Base-by-base conservation (phyloP, 2,113 vertebrate genomes). In the Tyto alba region DNA sequence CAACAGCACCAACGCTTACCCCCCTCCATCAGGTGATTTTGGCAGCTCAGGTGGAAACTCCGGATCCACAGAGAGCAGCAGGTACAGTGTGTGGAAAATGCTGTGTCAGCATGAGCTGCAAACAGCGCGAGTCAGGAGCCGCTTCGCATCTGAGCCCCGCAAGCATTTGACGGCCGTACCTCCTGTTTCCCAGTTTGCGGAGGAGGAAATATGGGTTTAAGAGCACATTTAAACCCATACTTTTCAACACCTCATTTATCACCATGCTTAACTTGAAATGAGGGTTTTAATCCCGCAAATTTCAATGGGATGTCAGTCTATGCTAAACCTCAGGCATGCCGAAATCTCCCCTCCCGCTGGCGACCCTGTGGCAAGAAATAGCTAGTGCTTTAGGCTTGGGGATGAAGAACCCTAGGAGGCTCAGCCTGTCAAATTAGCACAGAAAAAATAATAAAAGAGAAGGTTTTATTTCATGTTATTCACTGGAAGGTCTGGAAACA, bases 1-100 rank as follows among this genome's bases (percentile, higher is more conserved):
- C 0, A 5, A 50, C 2, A 2, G 67, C 34, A n/a, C 14, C 13
- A 6, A 8, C 3, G 1, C 80, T 63, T 17, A 13, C 11, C 25
- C 19, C 23, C 40, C 48, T 48, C 47, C 64, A 4, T 19, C 56
- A 7, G n/a, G 18, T 4, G 55, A 67, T 43, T 62, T 32, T 4
- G 5, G 48, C 36, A 45, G 68, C 74, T 38, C 36, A 7, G 45
- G 84, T 2, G 8, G 45, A 41, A 89, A 53, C 6, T 47, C 50
- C 18, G 21, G 29, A 20, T 8, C 38, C 78, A 30, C 13, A 29
- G 89, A 53, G 8, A 26, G 7, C 36, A n/a, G 45, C 10, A 32
- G 77, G 55, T 66, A 50, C 1, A 0, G 22, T 9, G 11, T 3
- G 22, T 0, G 4, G 88, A 62, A 74, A 82, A 50, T 17, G 1